Percentiles rank a stretch among this genome's conserved stretches.
These are phyloP conservation scores for Fragum whitleyi DNA, from an alignment of 2,888 invertebrate species.

Conservation along the genomic window DNA sequence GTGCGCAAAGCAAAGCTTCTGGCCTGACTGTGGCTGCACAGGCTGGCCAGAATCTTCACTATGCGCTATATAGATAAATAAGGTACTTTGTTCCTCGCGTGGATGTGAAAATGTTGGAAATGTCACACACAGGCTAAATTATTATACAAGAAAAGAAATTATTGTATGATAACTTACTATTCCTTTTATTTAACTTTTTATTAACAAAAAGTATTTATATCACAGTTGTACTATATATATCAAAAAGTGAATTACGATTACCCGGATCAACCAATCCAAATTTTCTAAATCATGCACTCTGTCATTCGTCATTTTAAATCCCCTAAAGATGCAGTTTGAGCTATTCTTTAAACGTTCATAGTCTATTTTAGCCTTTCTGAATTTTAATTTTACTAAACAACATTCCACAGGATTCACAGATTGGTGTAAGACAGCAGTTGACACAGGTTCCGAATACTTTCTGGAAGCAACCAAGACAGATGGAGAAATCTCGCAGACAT, in stretches of 20 bases:
- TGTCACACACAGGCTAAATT: no score
- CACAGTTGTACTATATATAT: not conserved
- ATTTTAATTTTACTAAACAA: conserved; percentile 67
- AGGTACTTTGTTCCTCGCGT: no score
- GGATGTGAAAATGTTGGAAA: no score
- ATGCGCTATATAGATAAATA: no score
- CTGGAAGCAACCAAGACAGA: conserved; percentile 84
- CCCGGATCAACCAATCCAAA: not conserved
- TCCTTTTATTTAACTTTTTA: not conserved
- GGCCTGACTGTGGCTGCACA: no score
- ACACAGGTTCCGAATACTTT: conserved; percentile 85
- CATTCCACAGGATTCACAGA: conserved; percentile 87
- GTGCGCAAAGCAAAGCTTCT: no score
- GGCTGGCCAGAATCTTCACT: no score
- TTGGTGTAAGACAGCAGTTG: conserved; percentile 87
- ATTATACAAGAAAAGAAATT: no score
- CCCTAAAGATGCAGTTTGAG: not conserved
- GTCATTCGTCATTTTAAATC: not conserved
- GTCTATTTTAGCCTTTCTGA: conserved; percentile 16
- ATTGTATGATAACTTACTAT: no score
- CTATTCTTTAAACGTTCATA: not conserved
- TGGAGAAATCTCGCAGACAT: conserved; percentile 88
- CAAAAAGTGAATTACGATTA: not conserved
- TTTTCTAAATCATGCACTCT: not conserved
- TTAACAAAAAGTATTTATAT: not conserved